Evolutionary conservation across 2,113 vertebrate species (phyloP).

Genomic region (Camelus bactrianus): DNA sequence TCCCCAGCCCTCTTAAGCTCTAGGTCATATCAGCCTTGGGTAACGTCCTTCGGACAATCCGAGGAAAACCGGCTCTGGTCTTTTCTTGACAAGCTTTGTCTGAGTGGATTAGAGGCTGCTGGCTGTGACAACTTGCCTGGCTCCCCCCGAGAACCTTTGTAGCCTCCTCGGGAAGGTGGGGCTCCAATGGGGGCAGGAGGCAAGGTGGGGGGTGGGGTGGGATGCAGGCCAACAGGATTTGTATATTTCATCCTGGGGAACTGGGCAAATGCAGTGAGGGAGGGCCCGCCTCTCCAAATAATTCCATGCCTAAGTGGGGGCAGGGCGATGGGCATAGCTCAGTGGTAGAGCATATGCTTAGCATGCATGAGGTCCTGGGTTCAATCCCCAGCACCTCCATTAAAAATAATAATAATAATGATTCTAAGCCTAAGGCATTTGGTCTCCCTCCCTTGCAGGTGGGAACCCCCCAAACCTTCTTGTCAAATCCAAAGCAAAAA

Average conservation of each 20-base stretch:
- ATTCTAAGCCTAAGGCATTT: neutral
- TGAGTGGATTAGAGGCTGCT: neutral
- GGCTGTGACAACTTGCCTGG: neutral
- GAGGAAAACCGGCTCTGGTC: slow-evolving; percentile 3
- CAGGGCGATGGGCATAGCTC: too few species aligned
- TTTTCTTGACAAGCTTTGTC: neutral
- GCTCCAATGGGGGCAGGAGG: neutral
- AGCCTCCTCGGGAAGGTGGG: neutral
- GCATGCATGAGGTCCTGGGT: too few species aligned
- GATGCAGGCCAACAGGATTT: neutral
- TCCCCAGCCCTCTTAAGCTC: neutral
- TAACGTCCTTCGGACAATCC: neutral
- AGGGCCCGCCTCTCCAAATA: neutral
- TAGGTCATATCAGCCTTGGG: neutral
- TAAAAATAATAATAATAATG: too few species aligned
- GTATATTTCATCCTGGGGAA: neutral
- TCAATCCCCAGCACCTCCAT: too few species aligned
- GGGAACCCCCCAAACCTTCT: neutral
- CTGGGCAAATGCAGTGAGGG: neutral
- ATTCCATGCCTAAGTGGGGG: neutral
- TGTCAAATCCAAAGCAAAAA: neutral
- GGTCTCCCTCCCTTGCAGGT: neutral
- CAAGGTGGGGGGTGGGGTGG: neutral
- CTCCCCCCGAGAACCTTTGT: neutral
- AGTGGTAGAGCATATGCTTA: too few species aligned